Evolutionary conservation across 2,113 vertebrate genomes (phyloP).

Genomic region (Salvelinus fontinalis): DNA sequence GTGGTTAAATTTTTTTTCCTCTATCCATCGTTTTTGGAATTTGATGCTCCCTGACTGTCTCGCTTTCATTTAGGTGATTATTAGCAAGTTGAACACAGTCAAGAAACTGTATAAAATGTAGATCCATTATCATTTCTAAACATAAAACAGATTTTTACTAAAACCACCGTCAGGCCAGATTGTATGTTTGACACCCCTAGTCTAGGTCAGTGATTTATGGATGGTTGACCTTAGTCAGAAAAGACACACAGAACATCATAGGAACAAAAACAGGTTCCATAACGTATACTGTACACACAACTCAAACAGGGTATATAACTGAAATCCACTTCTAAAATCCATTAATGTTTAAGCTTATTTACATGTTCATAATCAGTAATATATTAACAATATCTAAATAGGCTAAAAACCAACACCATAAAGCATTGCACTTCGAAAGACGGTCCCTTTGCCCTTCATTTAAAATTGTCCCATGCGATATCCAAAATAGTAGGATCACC

Average conservation of each 20-base stretch:
- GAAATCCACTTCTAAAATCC: constrained; percentile 13
- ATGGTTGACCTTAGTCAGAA: neutral
- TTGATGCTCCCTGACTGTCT: too few species aligned
- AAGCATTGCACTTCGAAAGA: neutral
- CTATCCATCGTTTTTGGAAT: too few species aligned
- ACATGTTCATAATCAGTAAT: constrained; percentile 47
- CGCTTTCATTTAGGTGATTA: too few species aligned
- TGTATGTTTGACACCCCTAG: too few species aligned
- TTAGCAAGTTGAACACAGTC: too few species aligned
- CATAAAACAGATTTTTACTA: too few species aligned
- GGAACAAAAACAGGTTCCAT: constrained; percentile 25
- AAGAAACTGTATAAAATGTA: too few species aligned
- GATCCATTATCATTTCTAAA: too few species aligned
- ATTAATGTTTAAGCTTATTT: constrained; percentile 38
- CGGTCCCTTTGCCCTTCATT: neutral
- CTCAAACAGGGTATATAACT: constrained; percentile 33
- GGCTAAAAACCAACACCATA: neutral
- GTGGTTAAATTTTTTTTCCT: too few species aligned
- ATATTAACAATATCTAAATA: neutral
- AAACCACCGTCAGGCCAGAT: too few species aligned
- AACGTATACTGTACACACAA: constrained; percentile 19
- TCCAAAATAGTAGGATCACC: neutral
- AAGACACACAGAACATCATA: constrained; percentile 8
- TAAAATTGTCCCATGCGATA: neutral
- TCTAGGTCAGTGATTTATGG: neutral